phyloP scores from a whole-genome alignment of 1,140 invertebrate species.

The Leucophenga varia region DNA sequence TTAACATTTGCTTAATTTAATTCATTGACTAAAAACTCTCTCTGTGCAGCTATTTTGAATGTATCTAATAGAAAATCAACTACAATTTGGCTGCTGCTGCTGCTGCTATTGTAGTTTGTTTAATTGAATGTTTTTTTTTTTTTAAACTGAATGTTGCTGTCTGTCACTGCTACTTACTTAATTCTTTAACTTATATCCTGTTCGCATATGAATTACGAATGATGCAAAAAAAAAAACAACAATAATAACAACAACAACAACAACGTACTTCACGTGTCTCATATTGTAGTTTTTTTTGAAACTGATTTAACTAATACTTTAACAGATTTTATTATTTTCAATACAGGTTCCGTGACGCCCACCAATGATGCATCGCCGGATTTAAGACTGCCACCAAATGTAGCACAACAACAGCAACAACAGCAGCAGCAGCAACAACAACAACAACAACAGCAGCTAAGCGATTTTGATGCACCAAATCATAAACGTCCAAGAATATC shows the following conservation, averaged over 20 bases:
- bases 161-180: too few relatives aligned
- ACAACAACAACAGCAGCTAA: constrained; percentile 57
- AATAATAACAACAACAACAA: background rate
- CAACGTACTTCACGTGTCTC: too few relatives aligned
- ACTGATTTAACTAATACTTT: constrained; percentile 45
- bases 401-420: constrained; percentile 45
- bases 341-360: constrained; percentile 71
- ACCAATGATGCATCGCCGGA: constrained; percentile 73
- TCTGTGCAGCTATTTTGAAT: too few relatives aligned
- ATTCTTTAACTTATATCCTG: too few relatives aligned
- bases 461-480: constrained; percentile 80
- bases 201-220: too few relatives aligned
- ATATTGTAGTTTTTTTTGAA: constrained; percentile 28
- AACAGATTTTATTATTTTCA: constrained; percentile 56
- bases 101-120: too few relatives aligned
- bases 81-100: too few relatives aligned
- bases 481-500: constrained; percentile 77
- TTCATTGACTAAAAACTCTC: too few relatives aligned
- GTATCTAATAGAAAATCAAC: too few relatives aligned
- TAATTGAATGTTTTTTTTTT: too few relatives aligned
- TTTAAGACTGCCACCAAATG: constrained; percentile 56
- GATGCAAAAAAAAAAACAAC: background rate
- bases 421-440: constrained; percentile 42
- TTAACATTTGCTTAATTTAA: too few relatives aligned
- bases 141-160: too few relatives aligned